Evolutionary conservation across 2,797 vertebrate genomes (phyloP).

Genomic region (Saxicola maurus): DNA sequence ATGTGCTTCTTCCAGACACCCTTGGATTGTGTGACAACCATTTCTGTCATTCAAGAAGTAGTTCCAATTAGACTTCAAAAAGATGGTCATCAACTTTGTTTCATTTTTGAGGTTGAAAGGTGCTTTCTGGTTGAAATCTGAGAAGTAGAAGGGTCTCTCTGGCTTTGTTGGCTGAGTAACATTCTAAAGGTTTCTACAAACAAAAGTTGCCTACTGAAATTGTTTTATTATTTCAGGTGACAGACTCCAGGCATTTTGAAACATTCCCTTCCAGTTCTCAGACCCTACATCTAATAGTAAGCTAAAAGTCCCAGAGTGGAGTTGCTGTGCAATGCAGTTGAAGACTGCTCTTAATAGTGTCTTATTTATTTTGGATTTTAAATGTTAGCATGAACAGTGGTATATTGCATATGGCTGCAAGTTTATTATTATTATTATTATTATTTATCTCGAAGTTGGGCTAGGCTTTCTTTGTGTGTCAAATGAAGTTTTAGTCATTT

Average conservation of each 20-base stretch:
- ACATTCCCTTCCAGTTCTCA: not conserved
- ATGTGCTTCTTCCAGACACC: not conserved
- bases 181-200: not conserved
- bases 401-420: not conserved
- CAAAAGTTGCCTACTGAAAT: not conserved
- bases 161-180: not conserved
- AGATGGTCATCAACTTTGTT: not conserved
- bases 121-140: not conserved
- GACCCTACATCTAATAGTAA: not conserved
- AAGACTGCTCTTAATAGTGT: not conserved
- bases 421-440: not conserved
- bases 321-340: accelerated
- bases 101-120: not conserved
- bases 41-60: not conserved
- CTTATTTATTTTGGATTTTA: not conserved
- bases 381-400: not conserved
- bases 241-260: not conserved
- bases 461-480: accelerated
- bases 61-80: not conserved
- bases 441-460: not conserved
- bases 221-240: not conserved
- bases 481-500: not conserved
- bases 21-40: not conserved
- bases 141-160: not conserved
- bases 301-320: not conserved